Evolutionary conservation across 2,113 vertebrate species (phyloP), one percentile per base, ranked within the genome.

Genomic region (Halichoerus grypus): DNA sequence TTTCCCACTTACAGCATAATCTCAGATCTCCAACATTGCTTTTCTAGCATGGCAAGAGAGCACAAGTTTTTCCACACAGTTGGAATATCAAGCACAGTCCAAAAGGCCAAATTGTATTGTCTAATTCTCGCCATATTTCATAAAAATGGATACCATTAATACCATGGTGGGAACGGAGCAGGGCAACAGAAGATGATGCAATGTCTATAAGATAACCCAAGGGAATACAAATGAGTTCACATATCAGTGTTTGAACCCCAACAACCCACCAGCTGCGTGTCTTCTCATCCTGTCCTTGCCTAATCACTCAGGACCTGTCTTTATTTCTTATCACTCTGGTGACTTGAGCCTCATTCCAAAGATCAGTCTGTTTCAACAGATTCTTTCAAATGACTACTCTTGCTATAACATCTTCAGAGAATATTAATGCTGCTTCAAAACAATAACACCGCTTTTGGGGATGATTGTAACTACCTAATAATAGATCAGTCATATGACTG

Each of bases 341-440:
- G 95, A 84, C 95, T 88, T 39, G 77, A 92, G 65, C 10, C 89
- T 97, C 22, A 7, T 97, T 89, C 83, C 46, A 95, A 51, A 91
- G 74, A 90, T 91, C 69, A 88, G 89, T 90, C 42, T 4, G 3
- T 91, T 72, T 88, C 55, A 77, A 63, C 82, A 71, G 11, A 74
- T 90, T n/a, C 91, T 87, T 97, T 96, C 71, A 79, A 93, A 61
- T n/a, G 82, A 71, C 15, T 46, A 28, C 7, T 11, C 26, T 74
- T 83, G 22, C 57, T 95, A 12, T 65, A 98, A 86, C 7, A 74
- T 88, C 21, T 80, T 96, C 94, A 31, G 13, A 91, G 94, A 71
- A 94, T 55, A 95, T 83, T 67, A 97, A 97, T 88, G 31, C 42
- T 97, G 55, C 77, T 97, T 95, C 65, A 18, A 95, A 97, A 88